Evolutionary conservation across 2,888 invertebrate species (phyloP), one percentile per base, ranked within the genome.

Genomic region (Scaptomyza cyrtandrae): DNA sequence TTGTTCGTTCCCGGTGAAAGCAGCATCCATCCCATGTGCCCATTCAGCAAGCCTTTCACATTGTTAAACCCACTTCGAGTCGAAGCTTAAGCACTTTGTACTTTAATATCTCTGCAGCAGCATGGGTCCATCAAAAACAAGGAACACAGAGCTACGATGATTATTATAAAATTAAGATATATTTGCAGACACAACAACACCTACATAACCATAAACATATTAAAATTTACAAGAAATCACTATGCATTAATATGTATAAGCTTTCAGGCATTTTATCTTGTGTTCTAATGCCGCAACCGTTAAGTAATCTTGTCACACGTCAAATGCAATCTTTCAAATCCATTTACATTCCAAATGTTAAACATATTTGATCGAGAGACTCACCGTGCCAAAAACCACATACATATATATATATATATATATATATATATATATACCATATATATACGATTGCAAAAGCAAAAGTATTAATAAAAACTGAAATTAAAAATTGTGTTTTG

Each of bases 401-500:
- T 16, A 10, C 16, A 6, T 16, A 14, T 19, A 19, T 19, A 19
- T 19, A 19, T 19, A 19, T 19, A 19, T 2, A 19, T 19, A 19
- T 19, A 19, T 19, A 19, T 0, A 37, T 0, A 35, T 11, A 35
- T 13, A 13, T 35, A 35, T n/a, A n/a, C n/a, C n/a, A 37, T 0
- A 35, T 11, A 35, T 13, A 13, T 35, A 35, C 6, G 45, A 54
- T 46, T 50, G 71, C 55, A 44, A 64, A 33, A 37, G 52, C 52
- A 27, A 27, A 27, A 52, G 63, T 68, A 77, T 77, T 73, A 75
- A 75, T 78, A 64, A 73, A 78, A 78, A 59, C 75, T 53, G 69
- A 75, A 61, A 73, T 73, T 73, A 61, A 78, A 75, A 75, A 52
- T 63, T 60, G 46, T 72, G 62, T 75, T 53, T 55, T 61, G 7